Evolutionary conservation across 2,113 vertebrate genomes (phyloP), one percentile per base, ranked within the genome.

Genomic region (Lota lota): DNA sequence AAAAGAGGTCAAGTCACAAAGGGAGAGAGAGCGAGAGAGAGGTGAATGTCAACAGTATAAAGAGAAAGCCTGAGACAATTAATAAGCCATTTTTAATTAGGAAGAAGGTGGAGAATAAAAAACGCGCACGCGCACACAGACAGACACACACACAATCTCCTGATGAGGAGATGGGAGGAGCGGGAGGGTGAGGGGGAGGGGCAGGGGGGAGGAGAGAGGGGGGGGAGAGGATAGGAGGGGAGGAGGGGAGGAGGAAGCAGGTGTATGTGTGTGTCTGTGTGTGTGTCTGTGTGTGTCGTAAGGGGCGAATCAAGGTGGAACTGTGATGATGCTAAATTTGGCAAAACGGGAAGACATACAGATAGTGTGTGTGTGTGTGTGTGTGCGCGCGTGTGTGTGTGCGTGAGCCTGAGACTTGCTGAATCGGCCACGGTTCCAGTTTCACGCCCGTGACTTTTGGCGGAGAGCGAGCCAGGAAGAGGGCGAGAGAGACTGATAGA

Each of bases 321-420:
- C 90, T 93, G 87, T 91, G 92, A 93, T 85, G 88, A 92, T 84
- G 90, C 94, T 95, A 94, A 94, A 95, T 93, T 93, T 92, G 93
- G 93, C 91, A 91, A 94, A 93, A 89, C 84, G 88, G 89, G 89
- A 87, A 85, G 77, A 91, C 92, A 94, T 92, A 28, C 53, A 57
- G 33, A 4, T 53, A 64, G 66, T 68, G 58, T 51, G 47, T 69
- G 40, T 62, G 67, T 70, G 71, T 69, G 68, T 76, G 84, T 73
- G 72, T 75, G 76, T 69, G 74, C 63, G 76, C 66, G 63, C 58
- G 72, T 68, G 82, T 69, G 68, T 65, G 56, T 47, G 57, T 22
- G 56, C 21, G 56, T 47, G 66, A 11, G 58, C 1, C 19, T 20
- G 19, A 87, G 77, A 92, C 92, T 94, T 93, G 93, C 90, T 92